Evolutionary conservation across 2,888 invertebrate genomes (phyloP), one percentile per base, ranked within the genome.

Genomic region (Eucera pruinosa): DNA sequence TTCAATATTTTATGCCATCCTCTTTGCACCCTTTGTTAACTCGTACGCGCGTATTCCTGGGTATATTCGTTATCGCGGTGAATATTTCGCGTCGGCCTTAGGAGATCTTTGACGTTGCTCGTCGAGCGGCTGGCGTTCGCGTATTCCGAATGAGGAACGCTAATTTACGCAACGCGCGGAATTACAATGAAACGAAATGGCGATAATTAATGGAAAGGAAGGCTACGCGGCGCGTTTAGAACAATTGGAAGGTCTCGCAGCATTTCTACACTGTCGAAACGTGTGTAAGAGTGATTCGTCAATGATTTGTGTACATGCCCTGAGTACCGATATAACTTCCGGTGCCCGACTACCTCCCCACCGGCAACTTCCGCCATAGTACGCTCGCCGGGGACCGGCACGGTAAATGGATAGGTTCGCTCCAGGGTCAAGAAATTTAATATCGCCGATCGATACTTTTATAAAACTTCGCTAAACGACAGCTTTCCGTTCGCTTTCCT

Each of bases 311-410:
- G 81, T 84, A 86, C 85, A 86, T 83, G 90, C 86, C 88, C 87
- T 84, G 88, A 84, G 87, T 90, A 89, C 89, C 88, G 89, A 89
- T 88, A 87, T 87, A 87, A 84, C 89, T 90, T 91, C 91, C 91
- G 90, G 88, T 89, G 84, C 74, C 77, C 84, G 84, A 75, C 81
- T 84, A 79, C 85, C 81, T 85, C 86, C 88, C 86, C 84, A 76
- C 85, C 82, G 86, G 76, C 83, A 78, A 82, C 81, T 88, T 81
- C 82, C 87, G 84, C 82, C 81, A 83, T 80, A 78, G 77, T 72
- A 69, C 78, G 78, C 73, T 78, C 79, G 75, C 68, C 72, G 72
- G 81, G 71, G 74, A 70, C 78, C 86, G 78, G 82, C 66, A 78
- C 78, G 68, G 80, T 76, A 80, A 86, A 84, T 54, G 72, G 68